Conservation (phyloP, 2,888 invertebrate genomes). For the Salticus scenicus region DNA sequence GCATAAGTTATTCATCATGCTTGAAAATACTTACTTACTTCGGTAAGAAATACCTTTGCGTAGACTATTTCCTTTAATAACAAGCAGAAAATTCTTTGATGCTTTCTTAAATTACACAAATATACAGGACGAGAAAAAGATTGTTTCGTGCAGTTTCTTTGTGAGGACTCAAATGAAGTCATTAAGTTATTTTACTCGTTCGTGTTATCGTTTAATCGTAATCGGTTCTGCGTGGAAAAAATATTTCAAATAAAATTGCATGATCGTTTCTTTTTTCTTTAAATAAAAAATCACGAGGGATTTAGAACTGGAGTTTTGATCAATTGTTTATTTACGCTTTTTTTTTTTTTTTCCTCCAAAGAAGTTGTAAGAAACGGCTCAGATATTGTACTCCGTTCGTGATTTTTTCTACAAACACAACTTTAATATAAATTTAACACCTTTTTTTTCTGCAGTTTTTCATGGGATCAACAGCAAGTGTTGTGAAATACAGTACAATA, state of each 20-base stretch:
- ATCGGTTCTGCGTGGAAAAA: slow-evolving; percentile 60
- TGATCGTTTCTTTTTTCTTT: neutral
- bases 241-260: slow-evolving; percentile 34
- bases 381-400: no score
- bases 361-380: neutral
- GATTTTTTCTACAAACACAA: no score
- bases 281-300: neutral
- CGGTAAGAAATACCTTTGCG: slow-evolving; percentile 35
- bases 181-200: slow-evolving; percentile 59
- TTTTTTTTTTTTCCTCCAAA: neutral
- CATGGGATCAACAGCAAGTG: no score
- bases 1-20: slow-evolving; percentile 43
- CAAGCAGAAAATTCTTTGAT: slow-evolving; percentile 32
- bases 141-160: slow-evolving; percentile 34
- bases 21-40: neutral
- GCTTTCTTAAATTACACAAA: slow-evolving; percentile 37
- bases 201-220: slow-evolving; percentile 62
- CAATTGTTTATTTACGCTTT: neutral
- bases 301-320: slow-evolving; percentile 25
- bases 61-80: neutral
- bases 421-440: no score
- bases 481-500: no score
- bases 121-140: slow-evolving; percentile 41
- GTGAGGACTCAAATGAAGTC: slow-evolving; percentile 57
- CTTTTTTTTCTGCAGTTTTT: no score